Evolutionary conservation across 92 coral and sea anemone genomes (phyloP).

Genomic region (Hydrozoanthus gracilis): DNA sequence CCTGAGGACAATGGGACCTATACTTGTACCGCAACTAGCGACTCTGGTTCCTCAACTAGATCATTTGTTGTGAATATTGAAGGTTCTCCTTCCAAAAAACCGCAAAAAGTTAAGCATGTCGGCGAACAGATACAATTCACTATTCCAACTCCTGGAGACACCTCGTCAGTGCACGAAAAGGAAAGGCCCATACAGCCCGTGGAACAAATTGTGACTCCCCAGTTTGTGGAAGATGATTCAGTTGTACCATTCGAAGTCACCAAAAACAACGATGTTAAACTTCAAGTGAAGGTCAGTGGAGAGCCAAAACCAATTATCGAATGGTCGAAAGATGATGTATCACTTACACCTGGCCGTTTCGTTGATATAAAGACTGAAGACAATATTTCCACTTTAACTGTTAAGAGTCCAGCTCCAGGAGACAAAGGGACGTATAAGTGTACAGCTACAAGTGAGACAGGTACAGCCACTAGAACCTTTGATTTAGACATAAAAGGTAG

Average conservation of each 20-base stretch:
- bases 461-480: slow-evolving; percentile 60
- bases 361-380: slow-evolving; percentile 49
- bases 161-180: slow-evolving; percentile 32
- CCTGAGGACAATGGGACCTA: slow-evolving; percentile 79
- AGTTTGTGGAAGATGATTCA: slow-evolving; percentile 46
- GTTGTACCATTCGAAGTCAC: slow-evolving; percentile 48
- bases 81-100: neutral
- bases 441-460: slow-evolving; percentile 69
- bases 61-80: slow-evolving; percentile 53
- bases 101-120: neutral
- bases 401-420: slow-evolving; percentile 69
- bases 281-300: slow-evolving; percentile 62
- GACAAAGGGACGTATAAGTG: slow-evolving; percentile 74
- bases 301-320: slow-evolving; percentile 72
- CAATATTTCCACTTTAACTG: slow-evolving; percentile 55
- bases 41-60: slow-evolving; percentile 76
- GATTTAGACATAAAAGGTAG: slow-evolving; percentile 65
- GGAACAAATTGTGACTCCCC: slow-evolving; percentile 34
- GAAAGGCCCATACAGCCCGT: slow-evolving; percentile 41
- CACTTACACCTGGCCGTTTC: slow-evolving; percentile 44
- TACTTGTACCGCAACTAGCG: slow-evolving; percentile 77
- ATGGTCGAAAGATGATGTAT: slow-evolving; percentile 75
- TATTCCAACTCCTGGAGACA: slow-evolving; percentile 29
- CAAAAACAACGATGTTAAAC: slow-evolving; percentile 41
- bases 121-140: slow-evolving; percentile 25